Percentiles rank a stretch among this genome's conserved stretches.
Conservation (phyloP, 2,888 invertebrate genomes). For the Nudaria mundana region DNA sequence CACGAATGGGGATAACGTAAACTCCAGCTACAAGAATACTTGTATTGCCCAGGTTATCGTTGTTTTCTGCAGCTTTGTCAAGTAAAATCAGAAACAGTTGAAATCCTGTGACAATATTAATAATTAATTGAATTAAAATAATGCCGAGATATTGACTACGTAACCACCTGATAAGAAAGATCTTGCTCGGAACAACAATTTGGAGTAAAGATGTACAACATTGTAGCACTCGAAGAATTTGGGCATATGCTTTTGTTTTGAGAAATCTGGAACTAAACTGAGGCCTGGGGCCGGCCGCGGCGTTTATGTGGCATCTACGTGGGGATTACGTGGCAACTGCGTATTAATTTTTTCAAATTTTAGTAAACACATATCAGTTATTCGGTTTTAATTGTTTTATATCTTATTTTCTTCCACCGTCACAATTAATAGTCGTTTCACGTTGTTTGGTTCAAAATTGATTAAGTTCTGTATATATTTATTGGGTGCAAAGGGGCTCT, state of each 20-base stretch:
- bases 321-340: constrained; percentile 10
- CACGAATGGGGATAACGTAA: no score
- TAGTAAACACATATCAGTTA: constrained; percentile 46
- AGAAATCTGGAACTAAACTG: background rate
- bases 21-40: no score
- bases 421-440: no score
- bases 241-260: constrained; percentile 54
- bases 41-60: no score
- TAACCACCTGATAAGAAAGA: constrained; percentile 22
- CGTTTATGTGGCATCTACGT: constrained; percentile 10
- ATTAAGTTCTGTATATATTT: no score
- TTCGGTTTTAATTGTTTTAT: constrained; percentile 45
- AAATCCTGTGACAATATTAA: no score
- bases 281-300: no score
- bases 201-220: constrained; percentile 23
- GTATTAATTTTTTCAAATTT: constrained; percentile 61
- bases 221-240: constrained; percentile 46
- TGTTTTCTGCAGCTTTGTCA: no score
- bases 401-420: no score
- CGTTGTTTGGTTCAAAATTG: no score
- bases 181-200: constrained; percentile 14
- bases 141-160: constrained; percentile 21
- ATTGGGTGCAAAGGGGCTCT: no score
- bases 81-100: no score
- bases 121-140: constrained; percentile 32